phyloP scores from a whole-genome alignment of 2,797 vertebrate genomes.

The Mormyrops boulengeri region DNA sequence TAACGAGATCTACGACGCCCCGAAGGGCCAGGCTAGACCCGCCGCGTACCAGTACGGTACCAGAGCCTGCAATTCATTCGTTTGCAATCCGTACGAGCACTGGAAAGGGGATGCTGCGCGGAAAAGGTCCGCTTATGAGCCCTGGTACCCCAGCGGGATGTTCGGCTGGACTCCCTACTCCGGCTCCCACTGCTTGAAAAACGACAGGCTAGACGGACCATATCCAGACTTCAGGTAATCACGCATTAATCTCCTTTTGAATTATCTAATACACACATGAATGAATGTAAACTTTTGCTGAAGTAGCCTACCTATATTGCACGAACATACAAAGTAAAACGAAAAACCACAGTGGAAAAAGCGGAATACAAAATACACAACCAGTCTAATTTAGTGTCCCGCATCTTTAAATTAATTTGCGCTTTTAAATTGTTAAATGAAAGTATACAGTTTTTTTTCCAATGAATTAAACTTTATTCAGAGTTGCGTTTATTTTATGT shows the following conservation, averaged over 20 bases:
- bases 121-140: constrained; percentile 55
- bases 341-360: neutral
- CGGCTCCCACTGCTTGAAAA: constrained; percentile 67
- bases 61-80: constrained; percentile 50
- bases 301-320: neutral
- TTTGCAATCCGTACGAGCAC: constrained; percentile 57
- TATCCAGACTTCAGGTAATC: constrained; percentile 77
- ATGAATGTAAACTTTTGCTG: neutral
- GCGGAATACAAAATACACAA: neutral
- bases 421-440: neutral
- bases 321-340: neutral
- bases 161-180: constrained; percentile 63
- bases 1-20: constrained; percentile 40
- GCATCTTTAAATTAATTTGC: neutral
- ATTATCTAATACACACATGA: neutral
- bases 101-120: constrained; percentile 46
- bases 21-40: constrained; percentile 43
- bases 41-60: constrained; percentile 33
- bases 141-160: constrained; percentile 72
- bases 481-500: neutral
- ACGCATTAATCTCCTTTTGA: neutral
- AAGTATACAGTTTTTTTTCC: neutral
- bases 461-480: neutral
- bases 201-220: constrained; percentile 77
- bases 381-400: neutral